Conservation (phyloP, 2,888 invertebrate species). For the Tenthredo mesomela region DNA sequence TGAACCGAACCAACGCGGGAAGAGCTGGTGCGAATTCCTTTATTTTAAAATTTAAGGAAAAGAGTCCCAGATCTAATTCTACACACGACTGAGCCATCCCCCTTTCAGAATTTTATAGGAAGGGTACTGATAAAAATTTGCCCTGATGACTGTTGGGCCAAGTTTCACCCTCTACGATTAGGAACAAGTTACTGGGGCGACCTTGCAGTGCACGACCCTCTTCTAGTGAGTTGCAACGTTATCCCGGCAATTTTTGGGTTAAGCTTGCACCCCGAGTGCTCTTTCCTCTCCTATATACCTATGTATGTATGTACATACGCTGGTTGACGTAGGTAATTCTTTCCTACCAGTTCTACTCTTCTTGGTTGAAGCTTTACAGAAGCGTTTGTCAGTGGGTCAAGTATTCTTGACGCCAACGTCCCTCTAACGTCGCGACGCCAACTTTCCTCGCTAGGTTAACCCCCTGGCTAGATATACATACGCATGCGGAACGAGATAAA, state of each 20-base stretch:
- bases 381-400: slow-evolving; percentile 51
- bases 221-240: background rate
- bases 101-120: slow-evolving; percentile 2
- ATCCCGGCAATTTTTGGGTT: slow-evolving; percentile 46
- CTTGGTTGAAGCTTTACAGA: slow-evolving; percentile 9
- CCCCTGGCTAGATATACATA: background rate
- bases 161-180: slow-evolving; percentile 30
- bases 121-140: slow-evolving; percentile 16
- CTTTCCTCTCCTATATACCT: background rate
- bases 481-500: background rate
- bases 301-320: background rate
- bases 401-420: slow-evolving; percentile 31
- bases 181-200: slow-evolving; percentile 36
- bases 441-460: slow-evolving; percentile 16
- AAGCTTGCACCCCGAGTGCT: slow-evolving; percentile 44
- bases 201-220: slow-evolving; percentile 36
- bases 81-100: background rate
- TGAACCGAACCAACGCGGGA: background rate
- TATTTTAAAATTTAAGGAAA: slow-evolving; percentile 48
- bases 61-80: slow-evolving; percentile 48
- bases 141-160: slow-evolving; percentile 32
- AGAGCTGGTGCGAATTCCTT: slow-evolving; percentile 35
- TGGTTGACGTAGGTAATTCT: slow-evolving; percentile 50
- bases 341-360: slow-evolving; percentile 15
- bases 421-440: slow-evolving; percentile 7